Base-by-base conservation (phyloP, 2,888 invertebrate species). In the Drosophila kambysellisi region DNA sequence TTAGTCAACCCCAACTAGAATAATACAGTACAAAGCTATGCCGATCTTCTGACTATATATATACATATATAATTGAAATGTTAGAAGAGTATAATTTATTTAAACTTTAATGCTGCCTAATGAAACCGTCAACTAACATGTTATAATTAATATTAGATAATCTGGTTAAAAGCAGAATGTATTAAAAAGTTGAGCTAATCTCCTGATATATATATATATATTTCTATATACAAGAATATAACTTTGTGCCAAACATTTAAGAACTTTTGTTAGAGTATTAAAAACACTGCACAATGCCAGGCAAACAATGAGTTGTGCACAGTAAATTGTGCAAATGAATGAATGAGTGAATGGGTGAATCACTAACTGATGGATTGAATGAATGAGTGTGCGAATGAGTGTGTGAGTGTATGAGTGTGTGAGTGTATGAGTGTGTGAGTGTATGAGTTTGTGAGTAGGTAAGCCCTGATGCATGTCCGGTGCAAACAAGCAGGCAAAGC, bases 381-480 rank as follows among this genome's bases (percentile, higher is more conserved):
- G 65, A 84, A 65, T 75, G 79, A 71, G 54, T 73, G 87, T 72
- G 17, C 58, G 65, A 60, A 8, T 60, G 64, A 69, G 25, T 56
- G 9, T n/a, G 7, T 65, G 69, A 70, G 17, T 33, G 33, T 32
- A 63, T 67, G 43, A 33, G 3, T 25, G 25, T 2, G 2, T 25
- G 25, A 25, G 25, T 25, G 25, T 25, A 2, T 25, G 25, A 25
- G 25, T 54, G 70, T 54, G 37, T 68, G 50, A 67, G 30, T 63
- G 54, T 64, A 29, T 64, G 60, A 29, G 11, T 57, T 61, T 39
- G 35, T 52, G 66, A 59, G 30, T 61, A 60, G 59, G 35, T 66
- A 71, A 76, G 75, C 73, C 76, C 75, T 79, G 89, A 83, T 87
- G 87, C 88, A 87, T 83, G 88, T 87, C 87, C 87, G 88, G 80